These are phyloP conservation scores for Epinephelus malabaricus DNA, from an alignment of 2,797 vertebrate species.

Conservation along the genomic window DNA sequence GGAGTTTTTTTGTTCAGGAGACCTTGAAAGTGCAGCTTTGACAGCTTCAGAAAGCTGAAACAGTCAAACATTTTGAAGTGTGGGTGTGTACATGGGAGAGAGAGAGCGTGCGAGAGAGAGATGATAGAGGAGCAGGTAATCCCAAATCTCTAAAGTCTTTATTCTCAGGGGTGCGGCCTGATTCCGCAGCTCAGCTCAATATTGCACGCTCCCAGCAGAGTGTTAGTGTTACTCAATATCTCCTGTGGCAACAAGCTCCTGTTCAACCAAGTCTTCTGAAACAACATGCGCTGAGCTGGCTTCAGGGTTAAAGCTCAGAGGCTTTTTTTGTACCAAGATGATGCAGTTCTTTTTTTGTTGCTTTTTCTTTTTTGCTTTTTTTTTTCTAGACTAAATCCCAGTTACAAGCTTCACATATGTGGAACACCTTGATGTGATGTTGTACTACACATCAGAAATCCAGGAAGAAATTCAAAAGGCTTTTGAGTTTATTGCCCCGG, in stretches of 20 bases:
- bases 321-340: constrained; percentile 12
- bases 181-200: constrained; percentile 48
- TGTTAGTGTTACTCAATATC: constrained; percentile 48
- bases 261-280: constrained; percentile 39
- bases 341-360: constrained; percentile 10
- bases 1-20: constrained; percentile 29
- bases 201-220: constrained; percentile 42
- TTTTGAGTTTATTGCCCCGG: constrained; percentile 30
- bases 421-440: constrained; percentile 36
- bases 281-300: constrained; percentile 45
- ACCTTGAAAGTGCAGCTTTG: constrained; percentile 59
- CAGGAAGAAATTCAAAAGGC: constrained; percentile 2
- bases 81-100: neutral
- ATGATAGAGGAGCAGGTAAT: constrained; percentile 59
- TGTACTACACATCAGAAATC: constrained; percentile 24
- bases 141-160: constrained; percentile 58
- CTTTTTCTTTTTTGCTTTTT: neutral
- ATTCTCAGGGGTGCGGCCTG: constrained; percentile 56
- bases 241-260: constrained; percentile 54
- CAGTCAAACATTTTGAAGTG: constrained; percentile 51
- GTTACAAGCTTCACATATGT: constrained; percentile 12
- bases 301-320: constrained; percentile 51
- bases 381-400: constrained; percentile 25
- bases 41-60: constrained; percentile 46
- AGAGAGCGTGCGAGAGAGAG: constrained; percentile 8